Evolutionary conservation across 2,113 vertebrate genomes (phyloP).

Genomic region (Piprites chloris): DNA sequence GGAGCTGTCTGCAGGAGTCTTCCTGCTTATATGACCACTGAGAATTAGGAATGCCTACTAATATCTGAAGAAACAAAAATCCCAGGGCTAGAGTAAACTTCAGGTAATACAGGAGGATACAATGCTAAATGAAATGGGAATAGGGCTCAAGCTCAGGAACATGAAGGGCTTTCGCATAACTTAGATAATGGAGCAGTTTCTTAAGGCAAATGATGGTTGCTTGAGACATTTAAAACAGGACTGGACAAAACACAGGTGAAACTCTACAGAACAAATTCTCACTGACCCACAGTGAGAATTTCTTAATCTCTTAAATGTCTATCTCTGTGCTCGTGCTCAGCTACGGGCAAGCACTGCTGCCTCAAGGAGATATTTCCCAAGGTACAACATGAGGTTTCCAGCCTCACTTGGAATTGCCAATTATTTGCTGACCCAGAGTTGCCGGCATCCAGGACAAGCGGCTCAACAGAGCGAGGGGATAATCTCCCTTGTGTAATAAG

Average conservation of each 20-base stretch:
- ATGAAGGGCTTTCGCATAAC: neutral
- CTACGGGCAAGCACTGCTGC: neutral
- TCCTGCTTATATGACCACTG: neutral
- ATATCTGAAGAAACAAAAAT: neutral
- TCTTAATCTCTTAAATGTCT: neutral
- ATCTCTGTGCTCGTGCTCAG: neutral
- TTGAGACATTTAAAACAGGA: constrained; percentile 36
- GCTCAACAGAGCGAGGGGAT: accelerated
- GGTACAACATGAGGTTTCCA: neutral
- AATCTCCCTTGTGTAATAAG: neutral
- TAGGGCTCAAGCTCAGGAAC: neutral
- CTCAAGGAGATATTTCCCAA: neutral
- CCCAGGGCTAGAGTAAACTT: neutral
- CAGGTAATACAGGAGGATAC: neutral
- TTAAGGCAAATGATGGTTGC: neutral
- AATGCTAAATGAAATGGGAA: neutral
- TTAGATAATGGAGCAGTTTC: neutral
- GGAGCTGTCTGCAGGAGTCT: too few species aligned
- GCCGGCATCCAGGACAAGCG: neutral
- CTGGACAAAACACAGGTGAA: constrained; percentile 12
- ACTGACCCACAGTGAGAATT: neutral
- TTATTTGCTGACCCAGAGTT: neutral
- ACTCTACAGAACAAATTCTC: neutral
- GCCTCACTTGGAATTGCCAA: neutral
- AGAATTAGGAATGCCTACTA: neutral